A percentile compares a stretch with the other conserved stretches of the same genome.
Conservation (phyloP, 1,140 invertebrate species). For the Psilanteris sp. region DNA sequence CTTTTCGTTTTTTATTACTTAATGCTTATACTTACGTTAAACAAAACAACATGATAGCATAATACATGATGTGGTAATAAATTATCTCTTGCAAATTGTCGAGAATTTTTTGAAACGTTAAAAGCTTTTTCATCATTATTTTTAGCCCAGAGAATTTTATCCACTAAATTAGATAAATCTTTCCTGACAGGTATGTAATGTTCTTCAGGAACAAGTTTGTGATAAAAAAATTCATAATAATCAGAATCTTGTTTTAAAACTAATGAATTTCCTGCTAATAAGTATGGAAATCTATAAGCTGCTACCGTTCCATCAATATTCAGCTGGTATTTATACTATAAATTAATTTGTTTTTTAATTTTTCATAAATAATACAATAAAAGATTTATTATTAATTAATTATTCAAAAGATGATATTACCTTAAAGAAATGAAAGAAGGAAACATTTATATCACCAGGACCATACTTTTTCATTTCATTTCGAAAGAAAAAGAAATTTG, state of each 20-base stretch:
- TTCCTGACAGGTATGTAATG: constrained; percentile 92
- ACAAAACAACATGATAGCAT: constrained; percentile 92
- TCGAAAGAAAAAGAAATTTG: constrained; percentile 97
- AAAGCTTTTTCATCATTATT: constrained; percentile 87
- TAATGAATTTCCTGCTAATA: constrained; percentile 91
- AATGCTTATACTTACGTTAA: constrained; percentile 82
- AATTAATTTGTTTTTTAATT: constrained; percentile 66
- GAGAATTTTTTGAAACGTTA: constrained; percentile 86
- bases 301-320: constrained; percentile 98
- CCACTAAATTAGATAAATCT: constrained; percentile 90
- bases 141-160: constrained; percentile 90
- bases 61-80: constrained; percentile 92
- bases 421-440: constrained; percentile 97
- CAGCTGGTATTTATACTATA: constrained; percentile 97
- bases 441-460: constrained; percentile 89
- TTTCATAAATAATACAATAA: no score
- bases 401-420: no score
- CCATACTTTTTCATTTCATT: constrained; percentile 93
- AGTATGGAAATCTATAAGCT: constrained; percentile 95
- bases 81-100: constrained; percentile 87
- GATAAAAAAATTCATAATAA: constrained; percentile 97
- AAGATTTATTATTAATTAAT: no score
- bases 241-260: constrained; percentile 95
- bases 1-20: neutral
- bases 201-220: constrained; percentile 84